Percentiles rank a stretch among this genome's conserved stretches.
phyloP scores from a whole-genome alignment of 2,888 invertebrate species.

The Zygogramma bicolorata region DNA sequence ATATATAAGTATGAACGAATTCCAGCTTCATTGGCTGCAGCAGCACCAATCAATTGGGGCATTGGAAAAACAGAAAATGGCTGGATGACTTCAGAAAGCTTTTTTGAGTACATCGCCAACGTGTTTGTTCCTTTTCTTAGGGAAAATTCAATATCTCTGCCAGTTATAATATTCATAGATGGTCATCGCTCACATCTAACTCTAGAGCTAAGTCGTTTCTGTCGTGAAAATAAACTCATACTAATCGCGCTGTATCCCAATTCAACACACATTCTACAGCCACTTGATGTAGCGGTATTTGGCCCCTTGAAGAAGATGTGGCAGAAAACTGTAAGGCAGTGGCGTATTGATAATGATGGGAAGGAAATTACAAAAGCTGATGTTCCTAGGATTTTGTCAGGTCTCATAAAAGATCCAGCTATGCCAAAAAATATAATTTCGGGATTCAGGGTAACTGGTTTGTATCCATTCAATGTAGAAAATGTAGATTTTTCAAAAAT shows the following conservation, averaged over 20 bases:
- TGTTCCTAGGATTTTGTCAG: background rate
- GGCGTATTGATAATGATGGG: background rate
- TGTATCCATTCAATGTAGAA: background rate
- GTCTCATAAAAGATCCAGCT: background rate
- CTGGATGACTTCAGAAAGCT: constrained; percentile 32
- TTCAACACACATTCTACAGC: background rate
- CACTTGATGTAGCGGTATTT: background rate
- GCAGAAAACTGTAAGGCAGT: background rate
- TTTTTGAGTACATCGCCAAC: constrained; percentile 38
- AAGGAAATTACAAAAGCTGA: background rate
- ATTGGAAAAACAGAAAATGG: constrained; percentile 35
- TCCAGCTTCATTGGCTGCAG: constrained; percentile 7
- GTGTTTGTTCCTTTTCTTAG: constrained; percentile 27
- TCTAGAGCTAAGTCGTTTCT: constrained; percentile 1
- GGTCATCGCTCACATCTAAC: constrained; percentile 6
- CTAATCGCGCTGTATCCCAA: background rate
- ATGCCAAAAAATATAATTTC: background rate
- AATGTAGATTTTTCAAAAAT: background rate
- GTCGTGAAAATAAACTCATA: constrained; percentile 1
- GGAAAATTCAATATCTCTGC: background rate
- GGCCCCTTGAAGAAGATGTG: background rate
- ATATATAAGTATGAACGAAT: background rate
- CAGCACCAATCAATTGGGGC: constrained; percentile 25
- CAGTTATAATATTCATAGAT: constrained; percentile 8
- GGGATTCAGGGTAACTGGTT: background rate